Conservation (phyloP, 1,140 invertebrate genomes). For the Orchestia grillus region DNA sequence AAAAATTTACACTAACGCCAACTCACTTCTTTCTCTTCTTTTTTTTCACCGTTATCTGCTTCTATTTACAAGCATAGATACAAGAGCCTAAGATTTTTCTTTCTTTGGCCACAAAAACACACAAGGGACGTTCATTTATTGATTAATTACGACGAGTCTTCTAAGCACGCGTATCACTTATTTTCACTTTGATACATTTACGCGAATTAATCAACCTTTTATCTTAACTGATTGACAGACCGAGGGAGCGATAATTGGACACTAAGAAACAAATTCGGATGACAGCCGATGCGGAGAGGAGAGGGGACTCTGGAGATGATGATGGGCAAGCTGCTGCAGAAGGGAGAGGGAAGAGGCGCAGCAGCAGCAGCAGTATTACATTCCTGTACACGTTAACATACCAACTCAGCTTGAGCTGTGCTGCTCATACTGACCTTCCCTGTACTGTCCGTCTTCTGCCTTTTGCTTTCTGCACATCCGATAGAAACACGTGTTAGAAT, state of each 20-base stretch:
- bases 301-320: not conserved
- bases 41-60: not conserved
- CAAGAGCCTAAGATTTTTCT: conserved; percentile 30
- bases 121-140: not conserved
- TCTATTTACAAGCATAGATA: conserved; percentile 11
- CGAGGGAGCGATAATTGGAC: not conserved
- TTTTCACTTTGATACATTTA: not conserved
- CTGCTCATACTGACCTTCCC: conserved; percentile 53
- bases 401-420: conserved; percentile 50
- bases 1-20: conserved; percentile 4
- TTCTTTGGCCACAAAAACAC: conserved; percentile 25
- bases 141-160: not conserved
- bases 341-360: conserved; percentile 23
- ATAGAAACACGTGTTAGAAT: not conserved
- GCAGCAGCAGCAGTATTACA: not conserved
- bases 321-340: not conserved
- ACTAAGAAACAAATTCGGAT: conserved; percentile 16
- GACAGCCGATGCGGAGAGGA: conserved; percentile 1
- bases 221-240: not conserved
- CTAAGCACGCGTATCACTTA: not conserved
- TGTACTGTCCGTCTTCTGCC: conserved; percentile 40
- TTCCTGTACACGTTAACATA: conserved; percentile 55
- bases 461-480: conserved; percentile 26
- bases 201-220: not conserved
- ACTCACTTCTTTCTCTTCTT: not conserved